phyloP scores from a whole-genome alignment of 2,888 invertebrate species.

The Belgica antarctica region DNA sequence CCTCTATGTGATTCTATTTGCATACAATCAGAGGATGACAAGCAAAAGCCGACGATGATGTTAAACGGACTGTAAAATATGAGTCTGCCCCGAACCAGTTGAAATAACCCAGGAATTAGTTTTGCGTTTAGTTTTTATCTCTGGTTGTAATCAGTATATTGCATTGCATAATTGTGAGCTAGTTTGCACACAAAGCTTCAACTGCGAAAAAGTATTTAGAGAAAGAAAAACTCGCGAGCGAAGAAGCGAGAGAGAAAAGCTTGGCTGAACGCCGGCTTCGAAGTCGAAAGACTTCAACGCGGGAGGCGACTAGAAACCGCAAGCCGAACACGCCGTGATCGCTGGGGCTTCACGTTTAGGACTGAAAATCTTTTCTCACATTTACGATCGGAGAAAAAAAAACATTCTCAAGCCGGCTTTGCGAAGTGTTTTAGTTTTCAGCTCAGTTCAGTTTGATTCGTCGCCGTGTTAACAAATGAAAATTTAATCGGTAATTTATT shows the following conservation, averaged over 20 bases:
- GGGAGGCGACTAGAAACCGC: background rate
- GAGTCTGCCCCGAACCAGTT: background rate
- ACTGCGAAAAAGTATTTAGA: background rate
- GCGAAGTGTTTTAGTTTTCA: constrained; percentile 20
- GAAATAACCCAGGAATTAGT: background rate
- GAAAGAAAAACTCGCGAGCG: background rate
- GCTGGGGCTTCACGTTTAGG: background rate
- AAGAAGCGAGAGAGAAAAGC: constrained; percentile 9
- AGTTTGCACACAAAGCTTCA: background rate
- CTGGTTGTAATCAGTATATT: background rate
- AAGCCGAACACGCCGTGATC: background rate
- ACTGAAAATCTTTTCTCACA: background rate
- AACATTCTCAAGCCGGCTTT: constrained; percentile 29
- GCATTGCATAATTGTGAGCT: background rate
- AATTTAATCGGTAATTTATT: constrained; percentile 25
- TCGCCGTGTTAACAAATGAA: constrained; percentile 51
- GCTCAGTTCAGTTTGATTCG: constrained; percentile 55
- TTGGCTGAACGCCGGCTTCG: background rate
- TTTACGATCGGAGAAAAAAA: background rate
- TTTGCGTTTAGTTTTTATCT: background rate
- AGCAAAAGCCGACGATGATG: background rate
- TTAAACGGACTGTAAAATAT: too few species aligned
- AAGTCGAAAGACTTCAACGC: constrained; percentile 6
- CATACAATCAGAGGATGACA: constrained; percentile 3
- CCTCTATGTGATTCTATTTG: background rate